Conservation (phyloP, 2,797 vertebrate species). For the Xerus rutilus region DNA sequence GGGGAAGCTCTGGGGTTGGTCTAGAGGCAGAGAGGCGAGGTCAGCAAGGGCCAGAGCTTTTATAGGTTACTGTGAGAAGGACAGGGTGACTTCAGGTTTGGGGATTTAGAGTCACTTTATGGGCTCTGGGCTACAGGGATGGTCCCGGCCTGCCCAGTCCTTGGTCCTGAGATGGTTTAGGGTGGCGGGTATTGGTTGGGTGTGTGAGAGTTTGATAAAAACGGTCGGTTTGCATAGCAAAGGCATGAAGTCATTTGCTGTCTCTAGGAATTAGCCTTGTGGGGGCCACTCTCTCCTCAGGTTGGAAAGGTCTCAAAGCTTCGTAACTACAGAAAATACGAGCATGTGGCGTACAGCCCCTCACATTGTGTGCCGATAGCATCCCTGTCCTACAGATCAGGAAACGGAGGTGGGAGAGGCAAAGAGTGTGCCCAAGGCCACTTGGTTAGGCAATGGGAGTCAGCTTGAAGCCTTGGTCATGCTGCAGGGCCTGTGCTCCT, state of each 20-base stretch:
- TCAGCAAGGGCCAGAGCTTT: neutral
- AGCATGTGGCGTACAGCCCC: neutral
- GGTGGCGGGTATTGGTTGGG: neutral
- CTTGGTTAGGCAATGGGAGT: neutral
- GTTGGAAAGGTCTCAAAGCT: neutral
- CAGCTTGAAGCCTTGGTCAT: no score
- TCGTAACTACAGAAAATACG: neutral
- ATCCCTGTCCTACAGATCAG: neutral
- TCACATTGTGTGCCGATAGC: neutral
- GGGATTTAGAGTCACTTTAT: neutral
- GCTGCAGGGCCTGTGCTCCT: no score
- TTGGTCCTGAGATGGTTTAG: no score
- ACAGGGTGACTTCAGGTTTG: neutral
- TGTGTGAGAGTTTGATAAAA: neutral
- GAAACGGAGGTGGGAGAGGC: neutral
- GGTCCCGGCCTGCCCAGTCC: fast-evolving
- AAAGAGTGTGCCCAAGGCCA: neutral
- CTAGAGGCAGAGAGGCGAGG: neutral
- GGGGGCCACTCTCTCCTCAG: neutral
- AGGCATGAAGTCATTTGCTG: neutral
- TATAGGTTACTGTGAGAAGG: neutral
- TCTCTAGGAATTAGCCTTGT: neutral
- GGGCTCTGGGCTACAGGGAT: neutral
- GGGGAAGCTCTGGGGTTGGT: neutral
- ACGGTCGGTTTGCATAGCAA: neutral